A percentile compares a stretch with the other conserved stretches of the same genome.
phyloP scores from a whole-genome alignment of 2,888 invertebrate genomes.

The Glyphotaelius pellucidus region DNA sequence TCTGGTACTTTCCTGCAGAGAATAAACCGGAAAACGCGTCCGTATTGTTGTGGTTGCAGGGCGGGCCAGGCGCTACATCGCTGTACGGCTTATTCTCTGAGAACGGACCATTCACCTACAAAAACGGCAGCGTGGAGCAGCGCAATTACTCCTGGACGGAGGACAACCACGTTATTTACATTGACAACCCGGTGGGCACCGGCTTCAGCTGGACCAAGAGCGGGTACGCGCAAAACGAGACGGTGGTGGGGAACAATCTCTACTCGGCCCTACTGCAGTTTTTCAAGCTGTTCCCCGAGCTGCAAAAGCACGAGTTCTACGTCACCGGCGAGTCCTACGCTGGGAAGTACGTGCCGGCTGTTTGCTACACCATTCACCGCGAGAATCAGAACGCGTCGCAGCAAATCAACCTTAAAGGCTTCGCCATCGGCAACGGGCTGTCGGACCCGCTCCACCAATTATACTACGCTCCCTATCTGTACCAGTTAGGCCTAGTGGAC shows the following conservation, averaged over 20 bases:
- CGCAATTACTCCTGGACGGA: conserved; percentile 89
- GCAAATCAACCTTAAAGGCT: conserved; percentile 84
- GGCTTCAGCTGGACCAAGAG: conserved; percentile 93
- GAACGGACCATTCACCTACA: conserved; percentile 86
- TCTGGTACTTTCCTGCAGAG: conserved; percentile 92
- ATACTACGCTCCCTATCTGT: conserved; percentile 87
- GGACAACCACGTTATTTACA: conserved; percentile 88
- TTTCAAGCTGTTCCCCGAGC: conserved; percentile 88
- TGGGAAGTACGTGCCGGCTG: conserved; percentile 87
- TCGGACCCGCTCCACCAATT: conserved; percentile 87
- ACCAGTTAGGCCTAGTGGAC: conserved; percentile 72
- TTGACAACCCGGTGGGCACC: conserved; percentile 95
- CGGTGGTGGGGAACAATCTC: conserved; percentile 85
- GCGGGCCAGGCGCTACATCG: conserved; percentile 90
- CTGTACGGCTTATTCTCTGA: conserved; percentile 89
- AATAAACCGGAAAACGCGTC: conserved; percentile 79
- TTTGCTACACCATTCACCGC: conserved; percentile 86
- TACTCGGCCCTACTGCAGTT: conserved; percentile 88
- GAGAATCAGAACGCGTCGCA: conserved; percentile 79
- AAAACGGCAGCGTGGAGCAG: conserved; percentile 68
- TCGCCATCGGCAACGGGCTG: conserved; percentile 83
- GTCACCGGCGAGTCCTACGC: conserved; percentile 94
- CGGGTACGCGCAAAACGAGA: conserved; percentile 89
- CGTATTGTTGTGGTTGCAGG: conserved; percentile 90
- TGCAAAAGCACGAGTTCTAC: conserved; percentile 87